Evolutionary conservation across 2,113 vertebrate genomes (phyloP).

Genomic region (Heptranchias perlo): DNA sequence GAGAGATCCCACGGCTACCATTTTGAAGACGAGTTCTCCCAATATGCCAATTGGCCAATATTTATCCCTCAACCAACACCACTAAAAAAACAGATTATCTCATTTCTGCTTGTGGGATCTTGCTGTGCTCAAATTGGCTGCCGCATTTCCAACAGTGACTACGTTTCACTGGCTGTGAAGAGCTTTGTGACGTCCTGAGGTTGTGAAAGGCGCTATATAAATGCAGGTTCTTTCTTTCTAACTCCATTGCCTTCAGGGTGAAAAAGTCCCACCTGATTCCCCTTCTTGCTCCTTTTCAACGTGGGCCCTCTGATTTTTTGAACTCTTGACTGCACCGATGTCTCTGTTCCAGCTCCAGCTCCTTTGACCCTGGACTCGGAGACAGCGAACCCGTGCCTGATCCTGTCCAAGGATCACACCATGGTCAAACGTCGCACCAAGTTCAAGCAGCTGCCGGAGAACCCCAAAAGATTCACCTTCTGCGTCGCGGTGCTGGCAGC

Average conservation of each 20-base stretch:
- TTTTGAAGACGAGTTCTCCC: not conserved
- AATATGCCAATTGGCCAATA: too few relatives aligned
- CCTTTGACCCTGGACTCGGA: conserved; percentile 11
- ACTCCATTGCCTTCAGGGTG: not conserved
- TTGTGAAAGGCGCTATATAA: not conserved
- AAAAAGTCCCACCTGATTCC: not conserved
- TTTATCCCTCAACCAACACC: not conserved
- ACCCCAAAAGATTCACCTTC: not conserved
- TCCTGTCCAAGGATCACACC: conserved; percentile 33
- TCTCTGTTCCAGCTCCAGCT: not conserved
- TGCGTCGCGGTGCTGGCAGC: not conserved
- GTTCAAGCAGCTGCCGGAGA: not conserved
- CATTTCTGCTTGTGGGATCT: not conserved
- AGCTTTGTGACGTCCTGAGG: too few relatives aligned
- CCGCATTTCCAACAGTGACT: not conserved
- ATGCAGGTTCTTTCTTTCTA: not conserved
- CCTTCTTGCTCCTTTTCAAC: not conserved
- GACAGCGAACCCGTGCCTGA: not conserved
- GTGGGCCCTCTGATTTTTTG: not conserved
- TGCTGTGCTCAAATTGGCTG: not conserved
- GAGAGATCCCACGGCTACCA: not conserved
- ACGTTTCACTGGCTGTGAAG: too few relatives aligned
- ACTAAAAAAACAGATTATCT: not conserved
- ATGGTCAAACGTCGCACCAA: not conserved
- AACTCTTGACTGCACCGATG: not conserved